A percentile compares a stretch with the other conserved stretches of the same genome.
Evolutionary conservation across 2,888 invertebrate species (phyloP).

Genomic region (Athrips mouffetella): DNA sequence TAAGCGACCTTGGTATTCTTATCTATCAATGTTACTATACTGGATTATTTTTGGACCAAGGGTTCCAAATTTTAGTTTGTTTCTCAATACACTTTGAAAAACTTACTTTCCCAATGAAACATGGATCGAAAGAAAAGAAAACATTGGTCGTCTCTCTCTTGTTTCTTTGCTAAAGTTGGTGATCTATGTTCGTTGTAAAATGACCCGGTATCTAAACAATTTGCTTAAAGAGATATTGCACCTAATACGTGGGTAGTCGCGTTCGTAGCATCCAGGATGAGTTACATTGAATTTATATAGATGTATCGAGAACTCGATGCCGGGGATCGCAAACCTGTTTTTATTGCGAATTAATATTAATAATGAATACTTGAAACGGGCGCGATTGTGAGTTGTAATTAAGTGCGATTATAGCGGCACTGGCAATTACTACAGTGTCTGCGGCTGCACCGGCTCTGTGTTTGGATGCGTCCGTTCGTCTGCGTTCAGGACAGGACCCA

Average conservation of each 20-base stretch:
- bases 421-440: slow-evolving; percentile 62
- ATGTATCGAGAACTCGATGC: slow-evolving; percentile 31
- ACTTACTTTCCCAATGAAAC: too few species aligned
- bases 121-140: too few species aligned
- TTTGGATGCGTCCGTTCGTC: background rate
- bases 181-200: too few species aligned
- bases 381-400: slow-evolving; percentile 71
- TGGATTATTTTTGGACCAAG: too few species aligned
- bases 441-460: slow-evolving; percentile 38
- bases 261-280: background rate
- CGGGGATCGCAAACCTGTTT: slow-evolving; percentile 57
- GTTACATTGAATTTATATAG: slow-evolving; percentile 6
- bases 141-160: too few species aligned
- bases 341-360: slow-evolving; percentile 70
- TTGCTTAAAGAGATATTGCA: background rate
- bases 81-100: too few species aligned
- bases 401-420: slow-evolving; percentile 67
- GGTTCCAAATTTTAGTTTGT: too few species aligned
- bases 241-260: background rate
- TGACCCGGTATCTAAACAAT: background rate
- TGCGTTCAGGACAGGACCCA: too few species aligned
- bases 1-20: too few species aligned
- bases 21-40: too few species aligned
- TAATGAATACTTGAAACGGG: slow-evolving; percentile 69
- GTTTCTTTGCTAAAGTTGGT: too few species aligned